Conservation (phyloP, 2,113 vertebrate genomes). For the Silurus glanis region DNA sequence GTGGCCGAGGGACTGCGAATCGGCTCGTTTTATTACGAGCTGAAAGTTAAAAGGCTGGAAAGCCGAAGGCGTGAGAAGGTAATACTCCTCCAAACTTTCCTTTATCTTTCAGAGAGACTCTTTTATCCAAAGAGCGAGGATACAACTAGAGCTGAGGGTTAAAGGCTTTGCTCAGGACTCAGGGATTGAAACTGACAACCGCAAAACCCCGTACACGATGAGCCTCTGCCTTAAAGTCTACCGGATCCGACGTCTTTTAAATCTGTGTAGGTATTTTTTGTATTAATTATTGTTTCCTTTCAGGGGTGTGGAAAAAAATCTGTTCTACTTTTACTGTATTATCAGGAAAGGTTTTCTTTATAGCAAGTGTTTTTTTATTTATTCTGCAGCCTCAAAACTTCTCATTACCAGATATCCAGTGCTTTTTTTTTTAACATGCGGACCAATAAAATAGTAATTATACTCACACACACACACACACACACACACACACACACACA, state of each 20-base stretch:
- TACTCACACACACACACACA: too few relatives aligned
- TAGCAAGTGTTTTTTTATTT: not conserved
- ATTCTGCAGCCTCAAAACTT: not conserved
- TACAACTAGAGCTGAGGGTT: not conserved
- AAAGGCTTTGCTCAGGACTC: conserved; percentile 6
- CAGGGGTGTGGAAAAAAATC: too few relatives aligned
- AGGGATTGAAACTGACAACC: conserved; percentile 5
- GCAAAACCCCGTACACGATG: not conserved
- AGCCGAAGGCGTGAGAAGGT: not conserved
- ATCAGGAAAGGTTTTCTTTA: too few relatives aligned
- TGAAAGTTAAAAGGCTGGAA: not conserved
- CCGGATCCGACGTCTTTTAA: not conserved
- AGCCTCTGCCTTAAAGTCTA: not conserved
- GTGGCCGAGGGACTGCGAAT: not conserved
- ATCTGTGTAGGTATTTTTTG: too few relatives aligned
- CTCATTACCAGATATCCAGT: not conserved
- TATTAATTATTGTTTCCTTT: too few relatives aligned
- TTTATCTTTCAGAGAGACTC: conserved; percentile 11
- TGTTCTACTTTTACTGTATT: too few relatives aligned
- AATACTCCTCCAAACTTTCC: not conserved
- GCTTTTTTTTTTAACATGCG: too few relatives aligned
- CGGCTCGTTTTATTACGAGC: not conserved
- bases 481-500: too few relatives aligned
- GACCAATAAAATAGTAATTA: too few relatives aligned
- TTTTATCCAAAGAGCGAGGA: not conserved